Base-by-base conservation (phyloP, 2,888 invertebrate species). In the Lasius platythorax region DNA sequence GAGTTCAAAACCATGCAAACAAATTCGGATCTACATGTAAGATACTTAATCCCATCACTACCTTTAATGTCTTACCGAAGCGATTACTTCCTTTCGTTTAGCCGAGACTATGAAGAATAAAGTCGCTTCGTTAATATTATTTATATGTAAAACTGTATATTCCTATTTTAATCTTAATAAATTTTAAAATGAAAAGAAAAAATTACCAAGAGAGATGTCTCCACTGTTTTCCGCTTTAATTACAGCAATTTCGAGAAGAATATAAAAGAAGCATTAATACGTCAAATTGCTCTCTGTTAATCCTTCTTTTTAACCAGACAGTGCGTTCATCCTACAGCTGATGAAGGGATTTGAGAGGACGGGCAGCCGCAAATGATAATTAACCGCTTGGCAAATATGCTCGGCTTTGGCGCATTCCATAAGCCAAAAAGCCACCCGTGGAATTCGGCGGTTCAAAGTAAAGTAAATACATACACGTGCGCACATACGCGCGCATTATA, bases 311-410 rank as follows among this genome's bases (percentile, higher is more conserved):
- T 46, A 46, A 30, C 1, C 15, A 30, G 76, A 23, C 18, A 72
- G 9, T 30, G 9, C 58, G 23, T 18, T 72, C 58, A 46, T 79
- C 4, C 58, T 61, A 23, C 33, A 3, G 43, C 46, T 72, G 58
- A 72, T 70, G 79, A 43, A 61, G 72, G n/a, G 72, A 72, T 72
- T 79, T 23, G 46, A 72, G 58, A 30, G 72, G 58, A 1, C 46
- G 58, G 43, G 72, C 12, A 72, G 18, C 58, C 67, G 85, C 73
- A 87, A 73, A 89, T 87, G 91, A 91, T 93, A 92, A 93, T 93
- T 93, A 92, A 93, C 90, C 91, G 88, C 87, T 91, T 82, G n/a
- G 89, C 88, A 93, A 93, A 93, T 92, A 91, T 88, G 78, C 73
- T 56, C 82, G 64, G 86, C 89, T 89, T 87, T 87, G 83, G 76